Evolutionary conservation across 2,113 vertebrate species (phyloP).

Genomic region (Scartelaos histophorus): DNA sequence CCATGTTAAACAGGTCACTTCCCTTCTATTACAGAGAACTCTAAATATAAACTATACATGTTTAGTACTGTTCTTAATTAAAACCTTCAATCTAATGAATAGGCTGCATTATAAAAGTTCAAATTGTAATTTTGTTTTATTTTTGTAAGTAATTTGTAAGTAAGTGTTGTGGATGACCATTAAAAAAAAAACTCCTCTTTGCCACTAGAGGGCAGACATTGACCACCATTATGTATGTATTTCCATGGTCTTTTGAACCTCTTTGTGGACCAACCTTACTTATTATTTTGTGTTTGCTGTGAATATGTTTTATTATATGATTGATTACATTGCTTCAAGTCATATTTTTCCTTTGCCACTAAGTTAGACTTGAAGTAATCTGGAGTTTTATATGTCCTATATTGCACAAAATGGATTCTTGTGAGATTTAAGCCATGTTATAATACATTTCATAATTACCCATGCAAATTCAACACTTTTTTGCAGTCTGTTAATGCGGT

Average conservation of each 20-base stretch:
- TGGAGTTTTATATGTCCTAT: not conserved
- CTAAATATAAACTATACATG: not conserved
- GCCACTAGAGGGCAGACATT: constrained; percentile 43
- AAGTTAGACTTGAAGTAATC: too few relatives aligned
- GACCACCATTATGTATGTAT: not conserved
- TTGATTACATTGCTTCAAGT: too few relatives aligned
- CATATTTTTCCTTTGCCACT: too few relatives aligned
- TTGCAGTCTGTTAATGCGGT: not conserved
- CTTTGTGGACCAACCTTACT: not conserved
- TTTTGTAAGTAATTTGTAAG: too few relatives aligned
- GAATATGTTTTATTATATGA: too few relatives aligned
- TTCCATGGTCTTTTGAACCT: not conserved
- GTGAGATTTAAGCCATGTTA: too few relatives aligned
- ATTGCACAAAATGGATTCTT: too few relatives aligned
- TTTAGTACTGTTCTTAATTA: not conserved
- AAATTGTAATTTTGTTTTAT: too few relatives aligned
- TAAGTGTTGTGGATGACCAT: too few relatives aligned
- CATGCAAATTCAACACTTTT: not conserved
- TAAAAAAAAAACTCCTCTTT: too few relatives aligned
- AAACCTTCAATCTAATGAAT: not conserved
- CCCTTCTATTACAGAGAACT: not conserved
- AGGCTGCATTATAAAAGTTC: not conserved
- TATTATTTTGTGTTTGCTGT: not conserved
- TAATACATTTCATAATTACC: not conserved
- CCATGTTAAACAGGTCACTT: not conserved